Evolutionary conservation across 2,113 vertebrate genomes (phyloP).

Genomic region (Sebastes fasciatus): DNA sequence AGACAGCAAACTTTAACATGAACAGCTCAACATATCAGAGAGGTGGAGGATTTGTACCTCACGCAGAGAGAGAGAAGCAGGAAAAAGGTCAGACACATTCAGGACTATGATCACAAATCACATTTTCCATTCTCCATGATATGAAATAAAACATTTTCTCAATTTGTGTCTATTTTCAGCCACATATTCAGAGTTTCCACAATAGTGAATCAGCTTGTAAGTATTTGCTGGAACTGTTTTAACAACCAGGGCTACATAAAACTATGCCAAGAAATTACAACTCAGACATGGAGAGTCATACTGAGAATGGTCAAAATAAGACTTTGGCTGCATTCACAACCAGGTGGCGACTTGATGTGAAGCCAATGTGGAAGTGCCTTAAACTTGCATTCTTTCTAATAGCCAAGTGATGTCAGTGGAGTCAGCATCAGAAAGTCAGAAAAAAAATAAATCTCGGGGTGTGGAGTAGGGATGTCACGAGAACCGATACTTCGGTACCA

Average conservation of each 20-base stretch:
- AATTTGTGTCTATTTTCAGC: not conserved
- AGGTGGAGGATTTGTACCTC: constrained; percentile 32
- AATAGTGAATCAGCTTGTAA: not conserved
- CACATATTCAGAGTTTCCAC: not conserved
- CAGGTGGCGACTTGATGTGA: too few relatives aligned
- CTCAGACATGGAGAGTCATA: not conserved
- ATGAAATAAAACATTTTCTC: constrained; percentile 14
- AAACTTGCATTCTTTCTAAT: too few relatives aligned
- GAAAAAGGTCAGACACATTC: constrained; percentile 47
- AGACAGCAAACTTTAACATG: constrained; percentile 68
- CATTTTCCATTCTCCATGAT: not conserved
- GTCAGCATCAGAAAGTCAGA: not conserved
- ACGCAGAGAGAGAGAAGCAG: constrained; percentile 3
- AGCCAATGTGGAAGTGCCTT: too few relatives aligned
- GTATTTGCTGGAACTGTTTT: not conserved
- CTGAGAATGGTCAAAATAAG: not conserved
- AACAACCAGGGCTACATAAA: not conserved
- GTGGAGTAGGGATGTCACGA: too few relatives aligned
- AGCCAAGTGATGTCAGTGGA: not conserved
- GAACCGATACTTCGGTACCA: too few relatives aligned
- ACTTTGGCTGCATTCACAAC: not conserved
- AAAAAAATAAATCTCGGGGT: too few relatives aligned
- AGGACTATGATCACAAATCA: not conserved
- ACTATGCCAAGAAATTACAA: not conserved
- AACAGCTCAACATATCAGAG: constrained; percentile 42